Conservation (phyloP, 2,888 invertebrate genomes). For the Xylota segnis region DNA sequence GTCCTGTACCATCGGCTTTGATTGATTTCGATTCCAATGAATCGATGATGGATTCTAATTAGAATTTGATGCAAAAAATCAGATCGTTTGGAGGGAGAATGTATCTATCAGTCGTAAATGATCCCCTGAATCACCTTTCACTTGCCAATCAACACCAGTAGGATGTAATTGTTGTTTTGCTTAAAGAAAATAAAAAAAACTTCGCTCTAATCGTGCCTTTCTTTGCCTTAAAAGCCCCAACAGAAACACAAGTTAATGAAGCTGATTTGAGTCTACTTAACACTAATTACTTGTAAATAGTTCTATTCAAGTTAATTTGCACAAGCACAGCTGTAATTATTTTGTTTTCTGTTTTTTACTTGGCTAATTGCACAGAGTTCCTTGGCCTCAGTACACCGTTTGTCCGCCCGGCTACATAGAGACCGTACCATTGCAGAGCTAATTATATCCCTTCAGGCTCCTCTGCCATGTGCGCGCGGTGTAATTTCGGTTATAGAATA, state of each 20-base stretch:
- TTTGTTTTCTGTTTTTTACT: slow-evolving; percentile 6
- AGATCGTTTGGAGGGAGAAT: too few relatives aligned
- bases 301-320: slow-evolving; percentile 19
- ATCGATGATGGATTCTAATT: not conserved
- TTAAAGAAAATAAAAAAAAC: not conserved
- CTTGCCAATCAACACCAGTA: slow-evolving; percentile 1
- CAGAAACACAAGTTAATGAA: slow-evolving; percentile 5
- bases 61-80: too few relatives aligned
- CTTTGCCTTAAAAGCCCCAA: not conserved
- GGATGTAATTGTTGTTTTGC: slow-evolving; percentile 2
- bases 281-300: slow-evolving; percentile 18
- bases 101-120: too few relatives aligned
- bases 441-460: slow-evolving; percentile 34
- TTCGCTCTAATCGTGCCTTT: not conserved
- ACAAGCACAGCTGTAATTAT: slow-evolving; percentile 17
- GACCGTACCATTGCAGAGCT: slow-evolving; percentile 9
- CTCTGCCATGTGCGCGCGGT: not conserved
- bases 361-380: slow-evolving; percentile 24
- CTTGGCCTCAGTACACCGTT: slow-evolving; percentile 36
- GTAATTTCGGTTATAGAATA: not conserved
- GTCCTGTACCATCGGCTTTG: not conserved
- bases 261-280: slow-evolving; percentile 1
- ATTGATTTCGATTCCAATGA: slow-evolving; percentile 1
- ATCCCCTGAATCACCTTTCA: not conserved
- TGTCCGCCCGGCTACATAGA: not conserved